Conservation (phyloP, 2,113 vertebrate genomes). For the Falco punctatus region DNA sequence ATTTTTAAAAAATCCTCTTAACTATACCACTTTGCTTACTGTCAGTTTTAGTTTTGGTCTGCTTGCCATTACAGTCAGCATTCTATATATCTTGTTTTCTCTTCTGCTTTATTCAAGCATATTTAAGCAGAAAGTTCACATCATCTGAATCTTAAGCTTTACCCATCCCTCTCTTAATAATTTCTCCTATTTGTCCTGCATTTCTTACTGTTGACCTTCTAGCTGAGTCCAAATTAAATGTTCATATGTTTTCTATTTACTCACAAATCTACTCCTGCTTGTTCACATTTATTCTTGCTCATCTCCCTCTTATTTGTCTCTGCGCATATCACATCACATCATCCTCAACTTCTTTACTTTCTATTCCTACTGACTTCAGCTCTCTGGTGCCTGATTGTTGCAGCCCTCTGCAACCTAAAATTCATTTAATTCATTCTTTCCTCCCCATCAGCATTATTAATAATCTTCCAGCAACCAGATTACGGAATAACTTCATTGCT, state of each 20-base stretch:
- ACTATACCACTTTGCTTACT: conserved; percentile 6
- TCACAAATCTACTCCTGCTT: background rate
- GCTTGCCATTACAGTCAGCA: conserved; percentile 10
- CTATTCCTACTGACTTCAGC: background rate
- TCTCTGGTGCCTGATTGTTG: background rate
- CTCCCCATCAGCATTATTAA: background rate
- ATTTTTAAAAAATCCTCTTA: background rate
- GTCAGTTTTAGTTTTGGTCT: conserved; percentile 35
- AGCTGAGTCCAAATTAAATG: conserved; percentile 25
- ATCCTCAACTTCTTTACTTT: background rate
- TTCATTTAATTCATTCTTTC: background rate
- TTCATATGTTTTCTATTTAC: conserved; percentile 34
- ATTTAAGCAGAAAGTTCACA: conserved; percentile 55
- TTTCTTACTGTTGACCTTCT: conserved; percentile 31
- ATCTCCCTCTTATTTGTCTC: conserved; percentile 13
- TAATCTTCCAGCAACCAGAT: background rate
- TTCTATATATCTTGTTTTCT: conserved; percentile 20
- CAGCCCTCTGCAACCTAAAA: background rate
- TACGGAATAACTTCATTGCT: background rate
- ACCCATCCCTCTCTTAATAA: background rate
- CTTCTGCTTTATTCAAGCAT: conserved; percentile 24
- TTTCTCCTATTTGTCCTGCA: conserved; percentile 23
- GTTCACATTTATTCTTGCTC: conserved; percentile 30
- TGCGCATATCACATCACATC: conserved; percentile 10
- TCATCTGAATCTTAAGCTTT: background rate